phyloP scores from a whole-genome alignment of 2,888 invertebrate genomes.

The Lingula anatina region DNA sequence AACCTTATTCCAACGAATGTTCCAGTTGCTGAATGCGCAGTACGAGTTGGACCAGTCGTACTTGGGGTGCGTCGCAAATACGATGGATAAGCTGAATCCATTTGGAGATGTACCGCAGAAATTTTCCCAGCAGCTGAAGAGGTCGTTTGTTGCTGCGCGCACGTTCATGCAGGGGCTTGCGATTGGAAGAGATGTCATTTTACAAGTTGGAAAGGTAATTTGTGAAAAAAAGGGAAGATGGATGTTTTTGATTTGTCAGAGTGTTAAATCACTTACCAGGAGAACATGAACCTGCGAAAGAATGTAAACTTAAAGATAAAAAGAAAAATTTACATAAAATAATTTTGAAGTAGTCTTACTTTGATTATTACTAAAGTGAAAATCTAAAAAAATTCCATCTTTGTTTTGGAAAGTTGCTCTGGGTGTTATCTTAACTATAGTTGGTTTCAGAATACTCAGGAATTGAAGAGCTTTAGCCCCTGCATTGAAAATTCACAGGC shows the following conservation, averaged over 20 bases:
- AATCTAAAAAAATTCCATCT: too few relatives aligned
- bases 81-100: constrained; percentile 89
- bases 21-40: constrained; percentile 79
- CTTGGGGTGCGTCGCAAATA: constrained; percentile 78
- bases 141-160: constrained; percentile 90
- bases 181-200: constrained; percentile 74
- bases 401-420: too few relatives aligned
- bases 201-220: constrained; percentile 44
- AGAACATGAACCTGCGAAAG: neutral
- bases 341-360: too few relatives aligned
- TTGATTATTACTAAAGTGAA: too few relatives aligned
- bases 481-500: too few relatives aligned
- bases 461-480: too few relatives aligned
- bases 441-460: too few relatives aligned
- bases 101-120: constrained; percentile 93
- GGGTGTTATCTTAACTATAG: too few relatives aligned
- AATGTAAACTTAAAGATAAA: neutral
- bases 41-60: constrained; percentile 78
- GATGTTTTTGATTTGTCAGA: neutral
- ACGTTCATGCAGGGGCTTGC: constrained; percentile 86
- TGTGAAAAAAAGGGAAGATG: neutral
- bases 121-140: constrained; percentile 78
- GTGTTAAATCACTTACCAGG: too few relatives aligned
- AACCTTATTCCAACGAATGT: constrained; percentile 91
- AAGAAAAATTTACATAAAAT: too few relatives aligned